Evolutionary conservation across 2,113 vertebrate genomes (phyloP), one percentile per base, ranked within the genome.

Genomic region (Eulemur macaco): DNA sequence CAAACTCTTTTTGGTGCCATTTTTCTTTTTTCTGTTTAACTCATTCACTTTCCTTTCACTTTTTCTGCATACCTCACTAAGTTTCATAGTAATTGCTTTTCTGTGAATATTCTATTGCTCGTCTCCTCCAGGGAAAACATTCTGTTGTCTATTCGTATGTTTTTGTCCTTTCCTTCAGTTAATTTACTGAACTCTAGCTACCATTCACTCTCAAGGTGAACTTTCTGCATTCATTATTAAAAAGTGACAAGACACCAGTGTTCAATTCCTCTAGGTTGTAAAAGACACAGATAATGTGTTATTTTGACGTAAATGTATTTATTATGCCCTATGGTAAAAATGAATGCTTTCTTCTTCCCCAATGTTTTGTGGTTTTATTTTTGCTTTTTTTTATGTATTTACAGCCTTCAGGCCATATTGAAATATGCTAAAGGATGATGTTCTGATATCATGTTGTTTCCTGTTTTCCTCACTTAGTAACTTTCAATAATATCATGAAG

Each of bases 181-280:
- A 92, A 94, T 95, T 94, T 91, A 37, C 34, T 93, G 50, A 76
- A 13, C 3, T 90, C 25, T 29, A 82, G 23, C 29, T 85, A 45
- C 34, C 54, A 80, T 95, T 96, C 63, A 77, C 8, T 80, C 34
- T 80, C 93, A 97, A 93, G 94, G 93, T 96, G 97, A 97, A 95
- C 60, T 94, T 86, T 74, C 68, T 86, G 56, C 45, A 27, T 82
- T 86, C 50, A 71, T 88, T 88, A 82, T 96, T 91, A 94, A 89
- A 89, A 94, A 95, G 25, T 76, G 63, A 86, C 54, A 96, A 86
- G 27, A 69, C 25, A 29, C 12, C 84, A 84, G 1, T 86, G 50
- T 83, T 76, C 63, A 95, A 21, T 52, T 89, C 56, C 20, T 66
- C 56, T 71, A 58, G 42, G 37, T 89, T 96, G 86, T 66, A 85